Percentiles rank a stretch among this genome's conserved stretches.
Evolutionary conservation across 2,797 vertebrate species (phyloP).

Genomic region (Hippopotamyrus pictus): DNA sequence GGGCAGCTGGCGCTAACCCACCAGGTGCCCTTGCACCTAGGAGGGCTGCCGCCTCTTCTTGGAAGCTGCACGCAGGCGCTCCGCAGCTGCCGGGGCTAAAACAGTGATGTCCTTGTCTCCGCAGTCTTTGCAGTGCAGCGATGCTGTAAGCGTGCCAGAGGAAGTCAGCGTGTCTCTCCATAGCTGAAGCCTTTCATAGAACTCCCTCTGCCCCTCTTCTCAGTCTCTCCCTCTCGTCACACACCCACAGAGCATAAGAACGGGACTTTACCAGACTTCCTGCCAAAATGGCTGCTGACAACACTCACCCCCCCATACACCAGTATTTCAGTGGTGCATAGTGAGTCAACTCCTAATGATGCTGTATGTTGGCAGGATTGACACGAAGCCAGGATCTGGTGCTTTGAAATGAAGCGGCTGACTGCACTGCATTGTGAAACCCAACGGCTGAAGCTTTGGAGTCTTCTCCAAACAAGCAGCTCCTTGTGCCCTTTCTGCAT

Average conservation of each 20-base stretch:
- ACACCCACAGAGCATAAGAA: not conserved
- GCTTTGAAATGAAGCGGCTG: not conserved
- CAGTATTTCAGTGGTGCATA: not conserved
- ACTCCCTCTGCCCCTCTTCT: not conserved
- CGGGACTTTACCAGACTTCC: not conserved
- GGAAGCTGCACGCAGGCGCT: not conserved
- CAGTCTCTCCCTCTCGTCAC: not conserved
- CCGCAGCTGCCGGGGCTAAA: not conserved
- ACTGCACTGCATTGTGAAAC: not conserved
- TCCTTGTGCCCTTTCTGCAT: conserved; percentile 4
- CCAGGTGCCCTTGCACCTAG: not conserved
- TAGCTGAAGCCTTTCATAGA: not conserved
- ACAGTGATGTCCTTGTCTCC: not conserved
- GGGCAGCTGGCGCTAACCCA: not conserved
- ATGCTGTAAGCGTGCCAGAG: not conserved
- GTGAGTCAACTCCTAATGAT: conserved; percentile 3
- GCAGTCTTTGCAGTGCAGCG: not conserved
- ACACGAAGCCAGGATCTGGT: not conserved
- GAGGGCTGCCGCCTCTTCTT: not conserved
- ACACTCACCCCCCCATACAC: not conserved
- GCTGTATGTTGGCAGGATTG: not conserved
- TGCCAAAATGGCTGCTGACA: not conserved
- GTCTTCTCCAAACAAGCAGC: not conserved
- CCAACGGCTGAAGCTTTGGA: not conserved
- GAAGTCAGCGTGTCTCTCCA: not conserved